Evolutionary conservation across 2,888 invertebrate species (phyloP).

Genomic region (Adelognathus sp.): DNA sequence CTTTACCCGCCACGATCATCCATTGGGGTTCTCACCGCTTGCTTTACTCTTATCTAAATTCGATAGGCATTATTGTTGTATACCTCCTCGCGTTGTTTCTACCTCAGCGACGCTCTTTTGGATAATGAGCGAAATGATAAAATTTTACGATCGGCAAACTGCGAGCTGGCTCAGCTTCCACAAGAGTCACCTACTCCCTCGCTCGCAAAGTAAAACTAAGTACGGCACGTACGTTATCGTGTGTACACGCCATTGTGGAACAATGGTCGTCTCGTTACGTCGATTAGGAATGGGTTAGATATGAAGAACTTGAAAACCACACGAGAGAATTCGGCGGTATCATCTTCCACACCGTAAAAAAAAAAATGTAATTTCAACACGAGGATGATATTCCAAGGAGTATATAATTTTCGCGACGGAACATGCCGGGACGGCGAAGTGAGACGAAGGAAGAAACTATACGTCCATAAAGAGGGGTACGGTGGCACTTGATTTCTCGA

Average conservation of each 20-base stretch:
- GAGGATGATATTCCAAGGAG: slow-evolving; percentile 21
- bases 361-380: not conserved
- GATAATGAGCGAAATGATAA: slow-evolving; percentile 51
- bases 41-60: slow-evolving; percentile 4
- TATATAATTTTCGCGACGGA: slow-evolving; percentile 38
- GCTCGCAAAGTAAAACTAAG: not conserved
- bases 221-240: not conserved
- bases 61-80: not conserved
- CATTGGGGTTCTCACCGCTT: not conserved
- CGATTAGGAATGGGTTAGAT: slow-evolving; percentile 43
- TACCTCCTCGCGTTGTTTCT: not conserved
- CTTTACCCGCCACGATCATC: not conserved
- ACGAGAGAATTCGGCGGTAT: not conserved
- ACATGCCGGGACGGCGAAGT: slow-evolving; percentile 28
- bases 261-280: slow-evolving; percentile 52
- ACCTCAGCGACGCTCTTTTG: slow-evolving; percentile 24
- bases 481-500: slow-evolving; percentile 69
- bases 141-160: slow-evolving; percentile 36
- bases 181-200: not conserved
- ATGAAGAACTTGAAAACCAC: slow-evolving; percentile 10
- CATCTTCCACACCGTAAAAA: not conserved
- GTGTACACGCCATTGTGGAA: slow-evolving; percentile 46
- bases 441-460: slow-evolving; percentile 16
- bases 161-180: not conserved
- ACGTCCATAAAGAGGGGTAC: slow-evolving; percentile 44